Evolutionary conservation across 2,113 vertebrate species (phyloP).

Genomic region (Spizaetus ornatus): DNA sequence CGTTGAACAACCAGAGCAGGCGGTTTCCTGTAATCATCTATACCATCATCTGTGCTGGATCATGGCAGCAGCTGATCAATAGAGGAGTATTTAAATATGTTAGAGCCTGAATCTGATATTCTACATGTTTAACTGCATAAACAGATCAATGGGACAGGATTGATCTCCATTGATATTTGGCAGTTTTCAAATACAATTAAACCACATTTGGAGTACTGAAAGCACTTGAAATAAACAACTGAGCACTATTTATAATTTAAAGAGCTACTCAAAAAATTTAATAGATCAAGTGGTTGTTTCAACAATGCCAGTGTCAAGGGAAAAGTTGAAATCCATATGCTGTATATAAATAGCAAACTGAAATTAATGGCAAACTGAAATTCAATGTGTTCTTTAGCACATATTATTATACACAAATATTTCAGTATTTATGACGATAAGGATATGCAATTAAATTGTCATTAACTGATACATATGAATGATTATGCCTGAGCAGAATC

Average conservation of each 20-base stretch:
- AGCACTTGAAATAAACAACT: conserved; percentile 70
- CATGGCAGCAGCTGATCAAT: conserved; percentile 82
- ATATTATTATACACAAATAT: conserved; percentile 21
- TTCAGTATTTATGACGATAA: conserved; percentile 23
- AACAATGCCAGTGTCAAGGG: conserved; percentile 44
- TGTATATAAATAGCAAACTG: conserved; percentile 55
- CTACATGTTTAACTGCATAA: conserved; percentile 77
- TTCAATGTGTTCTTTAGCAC: conserved; percentile 47
- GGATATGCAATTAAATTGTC: conserved; percentile 44
- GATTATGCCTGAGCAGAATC: background rate
- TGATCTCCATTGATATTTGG: conserved; percentile 80
- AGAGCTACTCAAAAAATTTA: conserved; percentile 67
- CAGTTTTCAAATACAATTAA: conserved; percentile 88
- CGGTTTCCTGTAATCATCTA: conserved; percentile 79
- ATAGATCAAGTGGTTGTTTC: conserved; percentile 64
- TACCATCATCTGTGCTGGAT: conserved; percentile 80
- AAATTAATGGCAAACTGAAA: conserved; percentile 60
- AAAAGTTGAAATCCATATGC: conserved; percentile 47
- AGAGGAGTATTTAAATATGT: conserved; percentile 86
- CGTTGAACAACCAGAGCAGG: conserved; percentile 50
- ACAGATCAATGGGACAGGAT: conserved; percentile 82
- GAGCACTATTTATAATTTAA: conserved; percentile 69
- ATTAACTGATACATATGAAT: conserved; percentile 4
- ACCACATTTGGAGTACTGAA: conserved; percentile 68
- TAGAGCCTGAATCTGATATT: conserved; percentile 82